A percentile compares a stretch with the other conserved stretches of the same genome.
These are phyloP conservation scores for Microcaecilia unicolor DNA, from an alignment of 2,797 vertebrate species.

Conservation along the genomic window DNA sequence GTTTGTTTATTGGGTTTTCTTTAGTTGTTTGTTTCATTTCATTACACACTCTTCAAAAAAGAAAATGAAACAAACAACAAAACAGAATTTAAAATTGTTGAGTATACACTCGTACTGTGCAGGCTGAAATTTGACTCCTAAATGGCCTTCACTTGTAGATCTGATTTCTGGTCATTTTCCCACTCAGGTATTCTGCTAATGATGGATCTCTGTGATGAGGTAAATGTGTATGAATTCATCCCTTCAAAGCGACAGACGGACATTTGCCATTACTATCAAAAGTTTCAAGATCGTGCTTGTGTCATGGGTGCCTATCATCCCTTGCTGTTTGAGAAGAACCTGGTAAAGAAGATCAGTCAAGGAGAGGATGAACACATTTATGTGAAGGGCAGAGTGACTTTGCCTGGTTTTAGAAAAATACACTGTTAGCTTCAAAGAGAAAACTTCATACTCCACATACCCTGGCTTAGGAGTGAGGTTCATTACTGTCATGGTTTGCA, in stretches of 20 bases:
- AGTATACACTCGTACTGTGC: no score
- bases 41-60: no score
- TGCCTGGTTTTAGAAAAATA: conserved; percentile 43
- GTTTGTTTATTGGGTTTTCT: no score
- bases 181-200: conserved; percentile 56
- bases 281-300: conserved; percentile 51
- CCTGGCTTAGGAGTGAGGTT: conserved; percentile 11
- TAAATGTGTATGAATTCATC: conserved; percentile 62
- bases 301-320: conserved; percentile 68
- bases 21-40: no score
- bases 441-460: background rate
- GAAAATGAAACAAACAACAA: no score
- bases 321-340: conserved; percentile 62
- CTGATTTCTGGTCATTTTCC: no score
- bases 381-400: conserved; percentile 41
- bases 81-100: background rate
- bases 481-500: conserved; percentile 10
- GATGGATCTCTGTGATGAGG: conserved; percentile 59
- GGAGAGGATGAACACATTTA: conserved; percentile 53
- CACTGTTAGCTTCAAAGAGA: conserved; percentile 27
- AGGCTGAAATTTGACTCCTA: no score
- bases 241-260: conserved; percentile 60
- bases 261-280: conserved; percentile 62
- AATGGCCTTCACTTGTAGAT: no score
- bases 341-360: conserved; percentile 59